Evolutionary conservation across 1,140 invertebrate species (phyloP).

Genomic region (Rhagoletis pomonella): DNA sequence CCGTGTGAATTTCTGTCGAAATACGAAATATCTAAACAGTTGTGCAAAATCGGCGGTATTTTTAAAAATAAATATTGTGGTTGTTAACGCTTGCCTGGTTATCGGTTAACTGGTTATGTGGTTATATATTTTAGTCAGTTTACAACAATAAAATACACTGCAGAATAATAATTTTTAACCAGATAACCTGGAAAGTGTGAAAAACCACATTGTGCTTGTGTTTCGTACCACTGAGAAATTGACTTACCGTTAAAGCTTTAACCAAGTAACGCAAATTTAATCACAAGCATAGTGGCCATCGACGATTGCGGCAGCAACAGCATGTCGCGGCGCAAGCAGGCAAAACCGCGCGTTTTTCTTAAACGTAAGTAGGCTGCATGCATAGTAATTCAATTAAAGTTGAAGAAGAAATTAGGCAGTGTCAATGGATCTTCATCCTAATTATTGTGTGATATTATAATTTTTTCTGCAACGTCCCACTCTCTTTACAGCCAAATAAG

Average conservation of each 20-base stretch:
- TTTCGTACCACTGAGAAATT: neutral
- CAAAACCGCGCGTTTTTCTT: slow-evolving; percentile 71
- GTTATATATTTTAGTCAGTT: too few species aligned
- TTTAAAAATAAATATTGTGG: neutral
- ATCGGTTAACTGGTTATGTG: too few species aligned
- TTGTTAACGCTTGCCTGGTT: too few species aligned
- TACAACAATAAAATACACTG: too few species aligned
- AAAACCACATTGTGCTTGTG: neutral
- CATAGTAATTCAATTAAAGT: too few species aligned
- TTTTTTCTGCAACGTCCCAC: neutral
- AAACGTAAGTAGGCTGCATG: slow-evolving; percentile 67
- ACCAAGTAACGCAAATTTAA: neutral
- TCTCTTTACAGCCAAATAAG: neutral
- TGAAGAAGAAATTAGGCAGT: too few species aligned
- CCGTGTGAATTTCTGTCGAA: neutral
- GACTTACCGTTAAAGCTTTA: neutral
- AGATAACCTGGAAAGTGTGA: too few species aligned
- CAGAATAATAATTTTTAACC: too few species aligned
- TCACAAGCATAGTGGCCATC: neutral
- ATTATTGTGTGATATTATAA: neutral
- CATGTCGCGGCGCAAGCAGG: slow-evolving; percentile 72
- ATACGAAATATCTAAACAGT: neutral
- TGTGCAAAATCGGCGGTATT: neutral
- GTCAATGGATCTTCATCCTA: too few species aligned
- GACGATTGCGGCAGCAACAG: slow-evolving; percentile 34